Evolutionary conservation across 2,888 invertebrate species (phyloP), one percentile per base, ranked within the genome.

Genomic region (Thelaira solivaga): DNA sequence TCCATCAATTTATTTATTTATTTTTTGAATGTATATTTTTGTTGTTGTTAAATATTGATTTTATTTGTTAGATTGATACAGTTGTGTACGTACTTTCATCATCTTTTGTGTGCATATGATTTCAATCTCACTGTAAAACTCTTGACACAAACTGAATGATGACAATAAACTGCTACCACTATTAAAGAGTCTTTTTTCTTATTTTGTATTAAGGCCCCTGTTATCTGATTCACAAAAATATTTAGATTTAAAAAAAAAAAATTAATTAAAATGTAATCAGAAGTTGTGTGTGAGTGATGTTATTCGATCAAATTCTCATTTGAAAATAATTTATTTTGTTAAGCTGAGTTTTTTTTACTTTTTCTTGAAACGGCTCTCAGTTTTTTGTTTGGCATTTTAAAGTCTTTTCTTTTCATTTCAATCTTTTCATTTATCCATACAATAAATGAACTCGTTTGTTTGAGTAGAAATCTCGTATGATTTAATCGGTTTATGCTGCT

Each of bases 271-370:
- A 36, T 64, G 11, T 53, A 53, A 41, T 45, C 26, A 36, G 20
- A 10, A 51, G 41, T n/a, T n/a, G n/a, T n/a, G n/a, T n/a, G 18
- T 49, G 61, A 72, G 22, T 68, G 62, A 62, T 72, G 61, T 47
- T 68, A 57, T 69, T 73, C 64, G 62, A 78, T 73, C 73, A 73
- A 73, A 78, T 69, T 78, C 47, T 51, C 69, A 78, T 68, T 64
- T 73, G 41, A 24, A 51, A 29, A 68, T 65, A 2, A 57, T 55
- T 68, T 62, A 47, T 55, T 74, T 55, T 69, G 31, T 64, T 68
- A 68, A 64, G 67, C 75, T 49, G 62, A 20, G 22, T 68, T 69
- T 20, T 36, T 29, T 11, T 55, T 77, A 31, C 29, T 68, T 69
- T 20, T 36, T 29, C 13, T 55, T 77, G 29, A 39, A 47, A 62